Evolutionary conservation across 30 jellyfish, hydroid and myxozoan genomes (phyloP).

Genomic region (Hydra vulgaris): DNA sequence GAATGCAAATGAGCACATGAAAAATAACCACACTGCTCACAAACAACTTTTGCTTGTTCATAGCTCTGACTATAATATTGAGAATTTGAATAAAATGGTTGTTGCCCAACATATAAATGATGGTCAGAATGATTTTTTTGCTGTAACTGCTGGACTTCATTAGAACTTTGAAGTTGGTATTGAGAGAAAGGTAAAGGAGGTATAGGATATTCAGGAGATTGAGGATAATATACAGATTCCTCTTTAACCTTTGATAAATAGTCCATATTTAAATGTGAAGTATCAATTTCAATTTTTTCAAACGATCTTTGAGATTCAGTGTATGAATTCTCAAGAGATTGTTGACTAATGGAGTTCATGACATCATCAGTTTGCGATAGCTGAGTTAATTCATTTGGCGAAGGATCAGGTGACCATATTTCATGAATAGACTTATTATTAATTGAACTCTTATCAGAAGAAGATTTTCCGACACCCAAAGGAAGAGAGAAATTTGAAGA

Average conservation of each 20-base stretch:
- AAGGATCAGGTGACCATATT: constrained; percentile 97
- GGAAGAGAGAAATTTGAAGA: constrained; percentile 23
- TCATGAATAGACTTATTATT: constrained; percentile 77
- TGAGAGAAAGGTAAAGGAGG: not conserved
- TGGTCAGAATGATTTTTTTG: not conserved
- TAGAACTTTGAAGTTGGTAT: not conserved
- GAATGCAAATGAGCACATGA: not conserved
- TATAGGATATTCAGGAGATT: constrained; percentile 9
- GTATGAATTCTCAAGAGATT: not conserved
- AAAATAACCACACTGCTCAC: constrained; percentile 6
- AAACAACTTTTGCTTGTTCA: not conserved
- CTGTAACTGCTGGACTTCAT: not conserved
- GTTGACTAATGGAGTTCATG: constrained; percentile 4
- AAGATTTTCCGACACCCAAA: constrained; percentile 4
- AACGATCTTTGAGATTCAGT: not conserved
- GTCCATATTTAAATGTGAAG: not conserved
- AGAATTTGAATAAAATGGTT: not conserved
- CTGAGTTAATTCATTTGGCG: constrained; percentile 80
- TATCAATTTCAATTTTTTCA: not conserved
- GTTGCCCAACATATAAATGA: not conserved
- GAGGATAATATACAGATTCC: not conserved
- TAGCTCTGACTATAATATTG: not conserved
- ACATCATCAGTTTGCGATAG: constrained; percentile 88
- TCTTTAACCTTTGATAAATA: not conserved
- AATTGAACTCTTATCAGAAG: constrained; percentile 23